Evolutionary conservation across 2,113 vertebrate genomes (phyloP), one percentile per base, ranked within the genome.

Genomic region (Seriola aureovittata): DNA sequence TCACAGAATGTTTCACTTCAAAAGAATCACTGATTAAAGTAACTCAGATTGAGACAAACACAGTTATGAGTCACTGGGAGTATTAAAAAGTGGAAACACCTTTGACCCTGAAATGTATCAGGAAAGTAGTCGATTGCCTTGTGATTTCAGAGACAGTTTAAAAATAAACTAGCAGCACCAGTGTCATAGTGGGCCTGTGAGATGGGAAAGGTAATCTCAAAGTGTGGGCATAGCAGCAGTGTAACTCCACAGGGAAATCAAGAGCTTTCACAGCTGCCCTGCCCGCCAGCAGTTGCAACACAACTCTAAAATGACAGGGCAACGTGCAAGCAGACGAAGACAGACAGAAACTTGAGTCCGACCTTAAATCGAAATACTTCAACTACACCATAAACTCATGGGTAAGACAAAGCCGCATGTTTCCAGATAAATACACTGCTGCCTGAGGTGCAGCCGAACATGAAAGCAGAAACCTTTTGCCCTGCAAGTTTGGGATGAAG

Each of bases 191-290:
- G 86, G 85, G 81, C 82, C 38, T 78, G 84, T 78, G 78, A 81
- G 82, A 79, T 77, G 86, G 90, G 85, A 83, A 84, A 88, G 84
- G 89, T 92, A 88, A 93, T 91, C 88, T 87, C 78, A 82, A 73
- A 93, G 90, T 85, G 85, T 93, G 88, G 92, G 85, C 87, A 81
- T 63, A 82, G 89, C 81, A 59, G 84, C 84, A 69, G 71, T 46
- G 34, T 52, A 67, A 23, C 67, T 90, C 93, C 72, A 87, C 0
- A 4, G 92, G 94, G 94, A 95, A 95, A 95, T 95, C 93, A 93
- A 75, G 40, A 38, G 77, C 80, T 79, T 91, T 93, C 85, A 78
- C 86, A 84, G 84, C 89, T 82, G 80, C 89, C 89, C 89, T 91
- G 80, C 81, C 87, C 44, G 64, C 80, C 85, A 87, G 88, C 85